Evolutionary conservation across 1,140 invertebrate species (phyloP), one percentile per base, ranked within the genome.

Genomic region (Melitaea cinxia): DNA sequence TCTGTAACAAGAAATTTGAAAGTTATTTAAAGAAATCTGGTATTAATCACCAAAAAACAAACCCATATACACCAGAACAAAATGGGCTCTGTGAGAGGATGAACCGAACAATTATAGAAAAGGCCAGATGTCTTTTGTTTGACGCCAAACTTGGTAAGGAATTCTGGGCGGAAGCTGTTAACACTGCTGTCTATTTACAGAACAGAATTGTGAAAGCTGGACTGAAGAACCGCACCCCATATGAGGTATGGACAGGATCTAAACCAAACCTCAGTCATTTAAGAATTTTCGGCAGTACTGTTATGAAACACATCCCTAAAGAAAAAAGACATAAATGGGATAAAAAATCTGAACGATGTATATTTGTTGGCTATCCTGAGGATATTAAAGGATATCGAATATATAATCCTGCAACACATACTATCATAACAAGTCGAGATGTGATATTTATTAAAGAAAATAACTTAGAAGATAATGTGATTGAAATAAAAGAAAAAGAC

Each of bases 81-180:
- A 59, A 59, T 35, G 42, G 57, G 14, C 14, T 59, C 12, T 49
- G 42, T 50, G 57, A 59, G 26, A 10, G 57, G 1, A n/a, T 35
- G 4, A 59, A 50, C 35, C 10, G 57, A n/a, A 49, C 57, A 33
- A 5, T 59, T 12, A 42, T 59, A 10, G 57, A 59, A 28, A 59
- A 59, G 35, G 57, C 45, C 4, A 49, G 28, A 14, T 59, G 57
- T 35, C 26, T 59, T 7, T 50, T 59, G 17, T 59, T 33, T 50
- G 45, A 59, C 35, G 57, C 57, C 1, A 10, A 19, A n/a, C 12
- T 59, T 5, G 45, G 24, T 6, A 59, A 59, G 26, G 12, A 33
- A 9, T 59, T 59, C 26, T 59, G 57, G 57, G 57, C 42, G 17
- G 65, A 68, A 17, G 65, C 65, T n/a, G 28, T 47, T 4, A 67